These are phyloP conservation scores for Callionymus lyra DNA, from an alignment of 2,113 vertebrate genomes.

Conservation along the genomic window DNA sequence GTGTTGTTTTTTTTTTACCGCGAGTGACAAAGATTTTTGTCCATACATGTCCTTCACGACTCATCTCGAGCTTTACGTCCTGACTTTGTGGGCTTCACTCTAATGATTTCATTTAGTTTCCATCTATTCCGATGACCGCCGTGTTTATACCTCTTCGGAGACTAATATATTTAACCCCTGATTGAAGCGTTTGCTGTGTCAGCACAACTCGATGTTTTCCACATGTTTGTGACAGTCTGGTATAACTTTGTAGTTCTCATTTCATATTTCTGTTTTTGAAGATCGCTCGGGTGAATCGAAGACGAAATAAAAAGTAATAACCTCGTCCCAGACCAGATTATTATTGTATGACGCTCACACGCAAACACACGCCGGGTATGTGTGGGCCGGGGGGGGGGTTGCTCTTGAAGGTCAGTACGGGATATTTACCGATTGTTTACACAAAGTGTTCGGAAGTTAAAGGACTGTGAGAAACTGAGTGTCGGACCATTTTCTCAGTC, in stretches of 20 bases:
- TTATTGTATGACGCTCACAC: slow-evolving; percentile 9
- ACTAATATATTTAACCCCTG: slow-evolving; percentile 14
- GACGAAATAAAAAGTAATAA: slow-evolving; percentile 21
- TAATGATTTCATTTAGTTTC: slow-evolving; percentile 4
- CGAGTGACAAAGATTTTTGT: no score
- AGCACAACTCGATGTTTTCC: slow-evolving; percentile 15
- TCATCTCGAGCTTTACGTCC: no score
- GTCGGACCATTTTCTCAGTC: slow-evolving; percentile 39
- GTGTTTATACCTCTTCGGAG: slow-evolving; percentile 2
- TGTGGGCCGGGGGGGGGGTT: no score
- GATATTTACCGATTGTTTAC: slow-evolving; percentile 40
- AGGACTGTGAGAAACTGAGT: slow-evolving; percentile 44
- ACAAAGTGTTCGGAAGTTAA: slow-evolving; percentile 30
- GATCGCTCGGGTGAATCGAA: slow-evolving; percentile 7
- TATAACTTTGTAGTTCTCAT: background rate
- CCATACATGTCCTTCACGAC: slow-evolving; percentile 1
- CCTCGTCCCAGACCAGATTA: slow-evolving; percentile 16
- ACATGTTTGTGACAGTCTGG: slow-evolving; percentile 14
- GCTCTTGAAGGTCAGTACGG: slow-evolving; percentile 31
- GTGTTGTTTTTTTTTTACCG: background rate
- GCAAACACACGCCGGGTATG: background rate
- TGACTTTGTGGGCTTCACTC: slow-evolving; percentile 8
- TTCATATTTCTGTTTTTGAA: slow-evolving; percentile 8
- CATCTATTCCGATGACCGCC: background rate
- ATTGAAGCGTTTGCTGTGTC: slow-evolving; percentile 5